phyloP scores from a whole-genome alignment of 1,140 invertebrate genomes.

The Drosophila ambigua region DNA sequence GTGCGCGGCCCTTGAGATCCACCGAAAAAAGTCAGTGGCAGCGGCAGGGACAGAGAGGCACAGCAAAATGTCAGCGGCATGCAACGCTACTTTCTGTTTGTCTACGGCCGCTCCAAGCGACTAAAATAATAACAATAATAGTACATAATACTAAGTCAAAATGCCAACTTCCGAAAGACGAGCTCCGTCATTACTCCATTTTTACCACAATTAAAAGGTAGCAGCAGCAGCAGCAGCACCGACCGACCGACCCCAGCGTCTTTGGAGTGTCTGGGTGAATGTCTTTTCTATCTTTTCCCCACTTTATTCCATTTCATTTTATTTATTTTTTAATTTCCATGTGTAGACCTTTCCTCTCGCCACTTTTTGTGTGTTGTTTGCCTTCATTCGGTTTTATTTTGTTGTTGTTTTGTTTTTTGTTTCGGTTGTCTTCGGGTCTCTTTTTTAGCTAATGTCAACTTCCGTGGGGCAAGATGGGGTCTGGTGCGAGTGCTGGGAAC shows the following conservation, averaged over 20 bases:
- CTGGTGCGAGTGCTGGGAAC: too few species aligned
- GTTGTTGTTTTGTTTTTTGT: neutral
- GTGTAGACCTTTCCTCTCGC: constrained; percentile 44
- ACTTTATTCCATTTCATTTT: constrained; percentile 58
- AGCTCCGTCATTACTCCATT: constrained; percentile 64
- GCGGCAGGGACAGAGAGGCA: too few species aligned
- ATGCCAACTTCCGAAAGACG: constrained; percentile 70
- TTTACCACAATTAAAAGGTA: constrained; percentile 68
- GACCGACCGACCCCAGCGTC: too few species aligned
- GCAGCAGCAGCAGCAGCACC: neutral
- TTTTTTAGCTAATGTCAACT: constrained; percentile 34
- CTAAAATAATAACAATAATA: constrained; percentile 76
- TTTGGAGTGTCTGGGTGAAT: constrained; percentile 45
- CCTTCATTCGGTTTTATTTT: constrained; percentile 35
- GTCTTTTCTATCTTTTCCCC: constrained; percentile 54
- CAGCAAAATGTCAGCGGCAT: constrained; percentile 35
- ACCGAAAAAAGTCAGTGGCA: constrained; percentile 3
- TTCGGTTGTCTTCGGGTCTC: too few species aligned
- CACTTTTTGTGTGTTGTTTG: constrained; percentile 18
- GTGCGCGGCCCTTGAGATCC: constrained; percentile 9
- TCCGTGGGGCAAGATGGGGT: constrained; percentile 7
- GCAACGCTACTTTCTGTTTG: constrained; percentile 69
- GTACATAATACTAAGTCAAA: constrained; percentile 71
- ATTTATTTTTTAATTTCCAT: constrained; percentile 65
- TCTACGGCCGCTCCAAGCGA: constrained; percentile 39